These are phyloP conservation scores for Raja brachyura DNA, from an alignment of 2,113 vertebrate species.

Conservation along the genomic window DNA sequence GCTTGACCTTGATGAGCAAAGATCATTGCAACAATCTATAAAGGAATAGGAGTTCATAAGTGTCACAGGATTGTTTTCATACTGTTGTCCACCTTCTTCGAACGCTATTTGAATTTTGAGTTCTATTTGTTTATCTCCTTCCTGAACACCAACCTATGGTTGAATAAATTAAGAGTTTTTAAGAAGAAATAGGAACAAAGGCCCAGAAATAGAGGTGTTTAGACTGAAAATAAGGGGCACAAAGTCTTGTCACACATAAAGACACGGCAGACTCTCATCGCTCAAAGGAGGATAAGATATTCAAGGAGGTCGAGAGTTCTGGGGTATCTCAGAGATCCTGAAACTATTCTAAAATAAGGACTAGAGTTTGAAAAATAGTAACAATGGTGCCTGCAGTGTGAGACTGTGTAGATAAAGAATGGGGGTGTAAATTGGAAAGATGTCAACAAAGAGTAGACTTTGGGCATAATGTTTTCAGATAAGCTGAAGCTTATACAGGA, in stretches of 20 bases:
- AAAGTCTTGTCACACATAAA: not conserved
- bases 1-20: not conserved
- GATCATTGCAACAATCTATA: not conserved
- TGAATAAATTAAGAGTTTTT: not conserved
- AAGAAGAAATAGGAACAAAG: not conserved
- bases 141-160: not conserved
- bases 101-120: too few relatives aligned
- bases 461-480: too few relatives aligned
- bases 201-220: not conserved
- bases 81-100: too few relatives aligned
- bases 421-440: too few relatives aligned
- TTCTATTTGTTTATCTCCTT: too few relatives aligned
- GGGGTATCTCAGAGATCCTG: not conserved
- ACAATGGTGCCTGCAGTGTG: not conserved
- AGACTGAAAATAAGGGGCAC: not conserved
- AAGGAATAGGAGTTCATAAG: not conserved
- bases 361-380: not conserved
- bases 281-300: not conserved
- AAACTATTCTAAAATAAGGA: not conserved
- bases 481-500: too few relatives aligned
- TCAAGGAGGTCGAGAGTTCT: not conserved
- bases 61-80: not conserved
- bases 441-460: too few relatives aligned
- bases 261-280: not conserved
- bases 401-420: not conserved